Percentiles rank a stretch among this genome's conserved stretches.
Conservation (phyloP, 2,113 vertebrate species). For the Connochaetes taurinus region DNA sequence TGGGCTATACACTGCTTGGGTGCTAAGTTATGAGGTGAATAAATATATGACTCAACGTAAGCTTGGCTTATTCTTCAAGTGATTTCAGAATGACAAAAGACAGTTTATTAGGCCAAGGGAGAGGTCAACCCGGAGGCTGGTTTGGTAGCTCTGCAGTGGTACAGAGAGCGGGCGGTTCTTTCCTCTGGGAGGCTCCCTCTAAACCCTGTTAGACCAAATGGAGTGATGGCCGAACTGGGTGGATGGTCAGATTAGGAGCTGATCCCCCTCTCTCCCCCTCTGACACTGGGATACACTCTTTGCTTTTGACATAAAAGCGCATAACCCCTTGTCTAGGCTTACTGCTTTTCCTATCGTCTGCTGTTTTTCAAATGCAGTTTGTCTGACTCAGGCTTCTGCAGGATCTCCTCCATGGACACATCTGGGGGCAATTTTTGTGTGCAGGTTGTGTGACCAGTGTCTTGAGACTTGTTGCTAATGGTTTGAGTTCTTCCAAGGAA, state of each 20-base stretch:
- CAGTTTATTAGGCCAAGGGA: not conserved
- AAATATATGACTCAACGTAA: not conserved
- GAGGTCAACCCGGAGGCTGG: not conserved
- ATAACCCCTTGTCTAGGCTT: not conserved
- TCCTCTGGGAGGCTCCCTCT: not conserved
- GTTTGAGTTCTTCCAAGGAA: not conserved
- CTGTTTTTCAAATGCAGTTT: not conserved
- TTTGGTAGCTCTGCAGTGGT: fast-evolving
- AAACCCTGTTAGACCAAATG: not conserved
- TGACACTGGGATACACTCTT: not conserved
- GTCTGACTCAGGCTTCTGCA: not conserved
- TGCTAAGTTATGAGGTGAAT: not conserved
- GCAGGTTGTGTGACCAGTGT: not conserved
- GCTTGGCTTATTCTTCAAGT: not conserved
- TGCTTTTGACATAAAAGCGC: not conserved
- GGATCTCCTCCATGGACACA: not conserved
- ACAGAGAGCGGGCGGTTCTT: fast-evolving
- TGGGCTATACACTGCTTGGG: not conserved
- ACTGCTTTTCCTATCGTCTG: fast-evolving
- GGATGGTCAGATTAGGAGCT: too few species aligned
- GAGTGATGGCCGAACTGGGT: not conserved
- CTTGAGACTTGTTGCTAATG: not conserved
- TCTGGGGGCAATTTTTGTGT: not conserved
- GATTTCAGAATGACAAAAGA: not conserved
- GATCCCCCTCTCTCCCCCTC: not conserved